These are phyloP conservation scores for Telenomus remus DNA, from an alignment of 1,140 invertebrate genomes.

Conservation along the genomic window DNA sequence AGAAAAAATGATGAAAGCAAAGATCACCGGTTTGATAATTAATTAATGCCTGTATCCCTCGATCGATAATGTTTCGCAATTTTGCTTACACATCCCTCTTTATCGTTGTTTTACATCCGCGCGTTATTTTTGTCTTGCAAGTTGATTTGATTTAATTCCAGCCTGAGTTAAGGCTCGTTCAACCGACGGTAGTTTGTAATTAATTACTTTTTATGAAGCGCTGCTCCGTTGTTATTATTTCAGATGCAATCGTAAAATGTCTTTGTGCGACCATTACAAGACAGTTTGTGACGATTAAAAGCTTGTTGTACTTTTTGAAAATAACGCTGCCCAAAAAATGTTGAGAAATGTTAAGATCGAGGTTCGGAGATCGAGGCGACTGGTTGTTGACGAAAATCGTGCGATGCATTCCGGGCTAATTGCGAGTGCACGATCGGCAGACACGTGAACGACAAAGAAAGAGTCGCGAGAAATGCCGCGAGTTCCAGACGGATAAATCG, in stretches of 20 bases:
- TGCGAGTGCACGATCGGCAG: slow-evolving; percentile 45
- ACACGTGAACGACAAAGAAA: slow-evolving; percentile 65
- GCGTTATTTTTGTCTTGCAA: slow-evolving; percentile 18
- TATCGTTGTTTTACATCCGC: slow-evolving; percentile 7
- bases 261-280: neutral
- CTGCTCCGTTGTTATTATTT: slow-evolving; percentile 2
- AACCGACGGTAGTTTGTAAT: slow-evolving; percentile 4
- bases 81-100: slow-evolving; percentile 18
- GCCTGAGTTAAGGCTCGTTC: slow-evolving; percentile 21
- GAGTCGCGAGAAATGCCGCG: slow-evolving; percentile 64
- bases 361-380: slow-evolving; percentile 13
- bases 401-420: slow-evolving; percentile 60
- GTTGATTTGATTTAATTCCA: slow-evolving; percentile 34
- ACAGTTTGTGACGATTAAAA: no score
- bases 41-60: slow-evolving; percentile 36
- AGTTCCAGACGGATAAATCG: slow-evolving; percentile 74
- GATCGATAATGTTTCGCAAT: slow-evolving; percentile 34
- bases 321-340: no score
- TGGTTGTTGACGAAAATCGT: slow-evolving; percentile 14
- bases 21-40: slow-evolving; percentile 14
- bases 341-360: no score
- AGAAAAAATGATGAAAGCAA: slow-evolving; percentile 17
- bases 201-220: slow-evolving; percentile 17
- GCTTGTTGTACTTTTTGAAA: no score
- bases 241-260: neutral